phyloP scores from a whole-genome alignment of 2,888 invertebrate species.

The Tinea pellionella region DNA sequence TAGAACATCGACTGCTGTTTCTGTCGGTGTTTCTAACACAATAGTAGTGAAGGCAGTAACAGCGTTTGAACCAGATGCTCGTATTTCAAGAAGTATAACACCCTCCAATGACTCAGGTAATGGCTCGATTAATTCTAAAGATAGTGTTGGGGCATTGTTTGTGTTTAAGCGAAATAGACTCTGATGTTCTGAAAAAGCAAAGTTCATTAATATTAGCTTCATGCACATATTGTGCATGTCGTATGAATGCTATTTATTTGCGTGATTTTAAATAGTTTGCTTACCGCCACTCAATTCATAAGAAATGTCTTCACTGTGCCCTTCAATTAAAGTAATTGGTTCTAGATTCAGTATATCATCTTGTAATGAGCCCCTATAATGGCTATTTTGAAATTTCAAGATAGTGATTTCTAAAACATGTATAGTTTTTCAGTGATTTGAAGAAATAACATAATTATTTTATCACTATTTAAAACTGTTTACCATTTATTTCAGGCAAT shows the following conservation, averaged over 20 bases:
- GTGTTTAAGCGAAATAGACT: not conserved
- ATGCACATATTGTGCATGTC: no score
- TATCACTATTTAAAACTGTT: not conserved
- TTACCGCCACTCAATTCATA: slow-evolving; percentile 21
- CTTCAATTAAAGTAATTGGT: slow-evolving; percentile 30
- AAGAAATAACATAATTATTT: not conserved
- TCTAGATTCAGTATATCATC: slow-evolving; percentile 26
- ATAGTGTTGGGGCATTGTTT: not conserved
- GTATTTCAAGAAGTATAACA: not conserved
- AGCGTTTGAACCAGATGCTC: not conserved
- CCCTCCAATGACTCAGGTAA: not conserved
- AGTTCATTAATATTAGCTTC: not conserved
- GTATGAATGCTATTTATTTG: not conserved
- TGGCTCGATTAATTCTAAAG: not conserved
- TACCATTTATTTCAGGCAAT: not conserved
- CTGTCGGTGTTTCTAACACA: slow-evolving; percentile 19
- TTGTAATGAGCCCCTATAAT: slow-evolving; percentile 33
- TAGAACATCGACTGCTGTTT: slow-evolving; percentile 11
- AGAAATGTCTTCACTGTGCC: slow-evolving; percentile 27
- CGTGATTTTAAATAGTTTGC: not conserved
- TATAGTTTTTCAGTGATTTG: not conserved
- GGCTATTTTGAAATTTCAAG: slow-evolving; percentile 35
- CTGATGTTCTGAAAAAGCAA: not conserved
- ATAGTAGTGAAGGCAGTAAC: slow-evolving; percentile 24
- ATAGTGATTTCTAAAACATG: slow-evolving; percentile 29